Conservation (phyloP, 2,113 vertebrate genomes). For the Trochalopteron elliotii region DNA sequence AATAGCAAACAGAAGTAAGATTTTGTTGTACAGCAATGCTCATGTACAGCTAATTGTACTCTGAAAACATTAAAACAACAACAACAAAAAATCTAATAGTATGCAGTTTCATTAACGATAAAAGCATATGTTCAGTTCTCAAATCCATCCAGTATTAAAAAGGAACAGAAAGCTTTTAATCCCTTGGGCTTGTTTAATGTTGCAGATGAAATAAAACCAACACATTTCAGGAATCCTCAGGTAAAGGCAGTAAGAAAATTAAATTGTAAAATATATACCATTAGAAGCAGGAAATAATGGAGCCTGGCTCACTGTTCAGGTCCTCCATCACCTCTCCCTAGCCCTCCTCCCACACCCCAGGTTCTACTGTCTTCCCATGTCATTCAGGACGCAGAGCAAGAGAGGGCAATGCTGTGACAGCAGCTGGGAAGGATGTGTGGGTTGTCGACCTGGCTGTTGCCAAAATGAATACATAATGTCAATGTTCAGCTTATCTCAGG, state of each 20-base stretch:
- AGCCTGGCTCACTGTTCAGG: neutral
- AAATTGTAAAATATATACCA: neutral
- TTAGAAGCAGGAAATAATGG: neutral
- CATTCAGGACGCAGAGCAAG: neutral
- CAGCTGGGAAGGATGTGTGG: neutral
- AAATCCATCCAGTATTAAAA: neutral
- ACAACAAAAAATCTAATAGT: neutral
- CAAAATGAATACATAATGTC: neutral
- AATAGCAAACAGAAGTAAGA: neutral
- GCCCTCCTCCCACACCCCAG: fast-evolving
- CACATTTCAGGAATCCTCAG: neutral
- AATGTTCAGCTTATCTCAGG: neutral
- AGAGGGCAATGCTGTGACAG: neutral
- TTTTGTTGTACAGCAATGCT: neutral
- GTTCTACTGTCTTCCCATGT: neutral
- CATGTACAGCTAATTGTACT: neutral
- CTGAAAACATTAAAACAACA: neutral
- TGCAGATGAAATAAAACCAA: neutral
- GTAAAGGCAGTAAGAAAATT: neutral
- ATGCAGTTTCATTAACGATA: neutral
- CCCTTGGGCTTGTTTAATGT: neutral
- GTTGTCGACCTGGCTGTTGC: neutral
- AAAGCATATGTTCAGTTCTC: neutral
- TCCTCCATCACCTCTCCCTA: neutral
- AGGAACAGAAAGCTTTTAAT: neutral